Base-by-base conservation (phyloP, 2,888 invertebrate genomes). In the Blastobasis lacticolella region DNA sequence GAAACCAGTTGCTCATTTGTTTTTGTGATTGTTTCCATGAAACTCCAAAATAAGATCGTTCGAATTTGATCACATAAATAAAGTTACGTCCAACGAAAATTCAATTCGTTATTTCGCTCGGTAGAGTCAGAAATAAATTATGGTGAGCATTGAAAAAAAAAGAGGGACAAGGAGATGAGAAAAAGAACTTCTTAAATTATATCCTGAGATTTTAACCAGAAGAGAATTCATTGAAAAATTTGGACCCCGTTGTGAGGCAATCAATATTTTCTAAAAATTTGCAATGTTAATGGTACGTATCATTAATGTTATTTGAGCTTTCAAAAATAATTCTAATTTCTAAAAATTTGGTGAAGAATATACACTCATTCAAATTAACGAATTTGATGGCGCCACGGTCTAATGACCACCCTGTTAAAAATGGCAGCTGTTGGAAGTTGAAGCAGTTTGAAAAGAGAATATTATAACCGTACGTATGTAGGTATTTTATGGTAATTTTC, bases 161-260 rank as follows among this genome's bases (percentile, higher is more conserved):
- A 56, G 48, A 57, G 55, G 49, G 54, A 59, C 57, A 43, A 61
- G 56, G 62, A 66, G 67, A 59, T 57, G 59, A 61, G 58, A 55
- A 62, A 68, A 71, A 68, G n/a, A 73, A 68, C 62, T 61, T 62
- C 64, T 66, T 66, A 66, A 71, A 23, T 68, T 23, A 23, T 69
- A 66, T 62, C 57, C 55, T 55, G 57, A 67, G 62, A 57, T 63
- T 66, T 63, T 66, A 61, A 65, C 66, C 45, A 5, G 64, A 55
- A 55, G 55, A 59, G 59, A 45, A 62, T 58, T 66, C 67, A 71
- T 67, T 60, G 59, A 63, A 63, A 23, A 23, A 23, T 1, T 3
- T 23, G 55, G 61, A 54, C 60, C 70, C 67, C 59, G 70, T 68
- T 63, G 72, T 50, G 71, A 65, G 23, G 61, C 63, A 63, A 75